Evolutionary conservation across 1,140 invertebrate species (phyloP).

Genomic region (Planococcus citri): DNA sequence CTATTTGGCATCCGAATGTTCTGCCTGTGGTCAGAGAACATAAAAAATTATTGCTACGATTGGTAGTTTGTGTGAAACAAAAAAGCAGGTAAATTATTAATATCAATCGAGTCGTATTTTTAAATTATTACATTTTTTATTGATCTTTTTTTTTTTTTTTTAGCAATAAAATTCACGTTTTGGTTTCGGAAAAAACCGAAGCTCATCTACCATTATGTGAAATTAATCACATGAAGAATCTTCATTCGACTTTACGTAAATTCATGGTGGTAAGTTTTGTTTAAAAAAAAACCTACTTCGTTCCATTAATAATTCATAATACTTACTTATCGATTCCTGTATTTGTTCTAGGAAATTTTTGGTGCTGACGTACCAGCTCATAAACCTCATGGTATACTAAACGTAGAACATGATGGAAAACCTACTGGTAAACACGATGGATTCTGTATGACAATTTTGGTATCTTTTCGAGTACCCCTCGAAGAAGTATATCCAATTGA

Average conservation of each 20-base stretch:
- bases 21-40: slow-evolving; percentile 55
- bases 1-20: slow-evolving; percentile 52
- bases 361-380: slow-evolving; percentile 72
- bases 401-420: slow-evolving; percentile 44
- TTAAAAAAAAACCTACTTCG: slow-evolving; percentile 10
- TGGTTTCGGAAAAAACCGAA: slow-evolving; percentile 67
- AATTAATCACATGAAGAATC: slow-evolving; percentile 69
- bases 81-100: slow-evolving; percentile 48
- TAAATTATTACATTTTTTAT: slow-evolving; percentile 18
- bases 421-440: slow-evolving; percentile 48
- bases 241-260: slow-evolving; percentile 73
- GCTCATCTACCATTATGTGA: slow-evolving; percentile 76
- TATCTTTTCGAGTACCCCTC: slow-evolving; percentile 70
- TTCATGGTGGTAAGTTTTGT: slow-evolving; percentile 63
- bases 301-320: not conserved
- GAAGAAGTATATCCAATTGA: slow-evolving; percentile 73
- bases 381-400: slow-evolving; percentile 66
- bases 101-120: slow-evolving; percentile 18
- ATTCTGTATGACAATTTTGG: slow-evolving; percentile 65
- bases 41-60: slow-evolving; percentile 56
- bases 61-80: slow-evolving; percentile 68
- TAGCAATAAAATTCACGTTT: slow-evolving; percentile 65
- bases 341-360: slow-evolving; percentile 65
- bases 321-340: not conserved
- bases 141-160: slow-evolving; percentile 27